These are phyloP conservation scores for Cinara cedri DNA, from an alignment of 2,888 invertebrate genomes.

Conservation along the genomic window DNA sequence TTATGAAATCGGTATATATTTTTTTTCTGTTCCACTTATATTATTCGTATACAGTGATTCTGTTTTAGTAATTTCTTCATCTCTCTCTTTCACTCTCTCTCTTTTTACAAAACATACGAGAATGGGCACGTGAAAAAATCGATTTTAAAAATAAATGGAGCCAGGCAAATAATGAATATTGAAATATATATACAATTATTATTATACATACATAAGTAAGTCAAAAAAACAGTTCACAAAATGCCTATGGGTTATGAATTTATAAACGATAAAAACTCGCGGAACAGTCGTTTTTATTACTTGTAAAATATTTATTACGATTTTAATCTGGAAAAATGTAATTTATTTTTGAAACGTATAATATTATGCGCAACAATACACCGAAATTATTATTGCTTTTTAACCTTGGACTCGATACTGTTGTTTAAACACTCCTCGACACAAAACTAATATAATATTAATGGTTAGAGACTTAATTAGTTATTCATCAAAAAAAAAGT, in stretches of 20 bases:
- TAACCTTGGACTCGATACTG: constrained; percentile 29
- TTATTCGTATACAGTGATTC: too few species aligned
- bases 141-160: not conserved
- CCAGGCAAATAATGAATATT: constrained; percentile 15
- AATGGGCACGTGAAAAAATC: constrained; percentile 1
- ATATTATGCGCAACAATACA: not conserved
- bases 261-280: constrained; percentile 29
- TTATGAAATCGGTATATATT: too few species aligned
- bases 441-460: constrained; percentile 51
- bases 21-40: too few species aligned
- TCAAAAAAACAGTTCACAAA: too few species aligned
- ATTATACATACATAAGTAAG: not conserved
- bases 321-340: constrained; percentile 41
- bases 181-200: too few species aligned
- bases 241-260: constrained; percentile 31
- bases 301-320: constrained; percentile 38
- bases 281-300: constrained; percentile 27
- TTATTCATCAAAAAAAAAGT: constrained; percentile 44
- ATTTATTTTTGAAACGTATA: constrained; percentile 38
- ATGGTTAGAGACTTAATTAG: constrained; percentile 50
- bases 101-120: too few species aligned
- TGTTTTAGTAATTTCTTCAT: too few species aligned
- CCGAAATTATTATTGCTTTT: constrained; percentile 23
- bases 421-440: constrained; percentile 23
- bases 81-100: too few species aligned